These are phyloP conservation scores for Orthonevra nobilis DNA, from an alignment of 2,888 invertebrate species.

Conservation along the genomic window DNA sequence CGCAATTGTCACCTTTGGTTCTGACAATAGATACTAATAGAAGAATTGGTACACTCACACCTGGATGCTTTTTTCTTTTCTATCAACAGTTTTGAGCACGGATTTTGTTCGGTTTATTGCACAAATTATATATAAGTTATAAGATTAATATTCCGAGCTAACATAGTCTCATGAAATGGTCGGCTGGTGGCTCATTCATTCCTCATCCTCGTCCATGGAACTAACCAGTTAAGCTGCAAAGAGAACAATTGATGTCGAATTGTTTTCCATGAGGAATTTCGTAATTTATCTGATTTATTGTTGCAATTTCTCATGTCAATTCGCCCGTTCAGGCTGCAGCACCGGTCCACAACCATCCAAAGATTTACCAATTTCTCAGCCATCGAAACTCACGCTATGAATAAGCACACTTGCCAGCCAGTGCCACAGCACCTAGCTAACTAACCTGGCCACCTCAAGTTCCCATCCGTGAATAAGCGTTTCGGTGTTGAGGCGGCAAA, in stretches of 20 bases:
- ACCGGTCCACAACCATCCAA: slow-evolving; percentile 22
- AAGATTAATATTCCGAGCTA: too few species aligned
- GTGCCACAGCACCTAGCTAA: slow-evolving; percentile 30
- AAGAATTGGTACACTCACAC: too few species aligned
- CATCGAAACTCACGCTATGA: slow-evolving; percentile 40
- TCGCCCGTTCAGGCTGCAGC: slow-evolving; percentile 27
- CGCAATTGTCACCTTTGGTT: too few species aligned
- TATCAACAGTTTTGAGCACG: too few species aligned
- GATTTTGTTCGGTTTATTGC: too few species aligned
- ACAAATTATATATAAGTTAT: too few species aligned
- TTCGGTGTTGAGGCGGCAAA: slow-evolving; percentile 12
- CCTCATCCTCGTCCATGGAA: neutral
- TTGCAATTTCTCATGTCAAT: slow-evolving; percentile 70
- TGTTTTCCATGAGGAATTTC: slow-evolving; percentile 68
- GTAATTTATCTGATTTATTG: slow-evolving; percentile 70
- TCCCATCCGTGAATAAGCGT: slow-evolving; percentile 39
- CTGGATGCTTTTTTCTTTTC: too few species aligned
- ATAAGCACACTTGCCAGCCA: slow-evolving; percentile 47
- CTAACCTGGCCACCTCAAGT: slow-evolving; percentile 51
- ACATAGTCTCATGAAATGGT: too few species aligned
- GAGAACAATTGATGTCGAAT: slow-evolving; percentile 68
- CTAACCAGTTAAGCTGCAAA: too few species aligned
- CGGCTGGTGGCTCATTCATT: neutral
- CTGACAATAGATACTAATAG: too few species aligned
- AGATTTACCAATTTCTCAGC: slow-evolving; percentile 67